Conservation (phyloP, 1,140 invertebrate species). For the Contarinia nasturtii region DNA sequence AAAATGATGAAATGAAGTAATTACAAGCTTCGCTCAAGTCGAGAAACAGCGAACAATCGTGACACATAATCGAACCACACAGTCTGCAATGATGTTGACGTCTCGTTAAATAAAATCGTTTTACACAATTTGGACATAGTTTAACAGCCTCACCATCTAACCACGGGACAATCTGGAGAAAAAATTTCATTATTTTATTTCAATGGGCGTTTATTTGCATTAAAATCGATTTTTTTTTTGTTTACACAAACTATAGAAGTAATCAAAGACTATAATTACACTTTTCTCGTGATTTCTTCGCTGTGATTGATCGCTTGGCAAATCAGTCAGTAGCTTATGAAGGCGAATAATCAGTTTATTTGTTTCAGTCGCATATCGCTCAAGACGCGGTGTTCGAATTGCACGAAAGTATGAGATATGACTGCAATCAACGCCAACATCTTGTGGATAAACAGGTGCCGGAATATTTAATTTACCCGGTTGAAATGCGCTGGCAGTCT, state of each 20-base stretch:
- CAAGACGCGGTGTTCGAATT: constrained; percentile 46
- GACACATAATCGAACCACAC: constrained; percentile 89
- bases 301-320: constrained; percentile 59
- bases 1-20: constrained; percentile 20
- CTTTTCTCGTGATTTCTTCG: constrained; percentile 61
- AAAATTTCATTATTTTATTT: constrained; percentile 3
- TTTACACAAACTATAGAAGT: not conserved
- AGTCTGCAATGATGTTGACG: constrained; percentile 91
- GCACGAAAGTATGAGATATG: constrained; percentile 65
- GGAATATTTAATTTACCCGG: not conserved
- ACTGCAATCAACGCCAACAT: constrained; percentile 37
- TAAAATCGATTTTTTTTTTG: not conserved
- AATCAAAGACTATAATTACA: constrained; percentile 15
- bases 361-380: constrained; percentile 80
- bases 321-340: constrained; percentile 74
- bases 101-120: constrained; percentile 67
- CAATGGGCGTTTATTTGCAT: not conserved
- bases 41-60: constrained; percentile 81
- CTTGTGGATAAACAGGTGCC: not conserved
- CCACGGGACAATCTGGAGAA: constrained; percentile 76
- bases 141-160: constrained; percentile 76
- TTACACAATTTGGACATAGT: constrained; percentile 79
- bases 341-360: constrained; percentile 89
- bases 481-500: constrained; percentile 17
- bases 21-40: constrained; percentile 66